Evolutionary conservation across 2,888 invertebrate species (phyloP), one percentile per base, ranked within the genome.

Genomic region (Polymixis flavicincta): DNA sequence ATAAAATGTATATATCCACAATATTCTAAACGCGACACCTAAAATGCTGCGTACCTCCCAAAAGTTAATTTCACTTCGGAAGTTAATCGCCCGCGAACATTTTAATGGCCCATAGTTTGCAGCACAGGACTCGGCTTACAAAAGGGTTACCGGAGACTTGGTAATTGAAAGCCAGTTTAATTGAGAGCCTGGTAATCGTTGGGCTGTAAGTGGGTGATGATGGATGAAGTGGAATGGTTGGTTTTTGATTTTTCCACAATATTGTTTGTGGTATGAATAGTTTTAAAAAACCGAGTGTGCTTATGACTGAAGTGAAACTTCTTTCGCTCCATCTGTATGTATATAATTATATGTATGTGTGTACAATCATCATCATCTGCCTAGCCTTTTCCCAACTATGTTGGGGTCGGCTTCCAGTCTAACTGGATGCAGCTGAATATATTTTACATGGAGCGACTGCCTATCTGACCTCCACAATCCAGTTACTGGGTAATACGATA

Each of bases 41-140:
- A 50, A 67, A 78, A 45, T 52, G 32, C 37, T 82, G 66, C 25
- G n/a, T 60, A 37, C 80, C 63, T 22, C 55, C 50, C n/a, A 67
- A 81, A 73, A 84, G 57, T 70, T 25, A 13, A 60, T 14, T n/a
- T 22, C 32, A 54, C 42, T 37, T 28, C 28, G n/a, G 60, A 42
- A 76, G 70, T 85, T 85, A 82, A 82, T 82, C 72, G 82, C 13
- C 63, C 76, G 82, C 66, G 76, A 85, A 85, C 69, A 57, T 64
- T 82, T 85, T 82, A 85, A 82, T 70, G 42, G 82, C 17, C 72
- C 76, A 67, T 74, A 65, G 74, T 64, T 55, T n/a, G 32, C 59
- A 63, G 48, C 48, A 32, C 45, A 48, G 9, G 71, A 54, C n/a
- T 85, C 82, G 25, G 9, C 48, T 82, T 76, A 72, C 85, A 57